These are phyloP conservation scores for Anaspis maculata DNA, from an alignment of 2,888 invertebrate genomes.

Conservation along the genomic window DNA sequence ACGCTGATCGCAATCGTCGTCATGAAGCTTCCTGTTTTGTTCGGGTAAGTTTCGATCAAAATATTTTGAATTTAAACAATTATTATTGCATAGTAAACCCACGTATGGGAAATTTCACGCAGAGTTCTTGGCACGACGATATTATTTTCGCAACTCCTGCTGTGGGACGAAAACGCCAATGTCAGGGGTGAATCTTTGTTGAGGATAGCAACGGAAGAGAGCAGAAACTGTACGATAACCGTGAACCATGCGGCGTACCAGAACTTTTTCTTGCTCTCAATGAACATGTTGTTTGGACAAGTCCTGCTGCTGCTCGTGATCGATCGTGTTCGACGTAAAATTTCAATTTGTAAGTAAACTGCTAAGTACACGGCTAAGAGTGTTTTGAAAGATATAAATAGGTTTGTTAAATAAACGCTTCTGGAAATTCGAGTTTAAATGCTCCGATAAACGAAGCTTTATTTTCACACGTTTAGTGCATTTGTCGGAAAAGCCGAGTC, in stretches of 20 bases:
- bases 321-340: constrained; percentile 23
- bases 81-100: too few species aligned
- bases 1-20: neutral
- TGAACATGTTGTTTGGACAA: constrained; percentile 22
- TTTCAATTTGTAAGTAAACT: constrained; percentile 19
- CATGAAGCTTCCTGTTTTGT: constrained; percentile 4
- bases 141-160: too few species aligned
- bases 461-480: too few species aligned
- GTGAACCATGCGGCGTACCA: constrained; percentile 6
- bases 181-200: too few species aligned
- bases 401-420: constrained; percentile 10
- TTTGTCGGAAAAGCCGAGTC: too few species aligned
- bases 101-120: too few species aligned
- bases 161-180: too few species aligned
- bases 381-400: constrained; percentile 6
- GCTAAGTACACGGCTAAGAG: constrained; percentile 3
- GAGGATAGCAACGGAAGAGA: too few species aligned
- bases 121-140: too few species aligned
- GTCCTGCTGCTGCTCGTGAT: constrained; percentile 18
- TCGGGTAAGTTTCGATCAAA: constrained; percentile 6
- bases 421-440: constrained; percentile 9
- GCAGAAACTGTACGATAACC: too few species aligned
- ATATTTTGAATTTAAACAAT: too few species aligned
- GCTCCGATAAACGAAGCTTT: neutral
- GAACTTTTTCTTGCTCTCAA: constrained; percentile 19